Evolutionary conservation across 2,888 invertebrate genomes (phyloP), one percentile per base, ranked within the genome.

Genomic region (Mechanitis messenoides): DNA sequence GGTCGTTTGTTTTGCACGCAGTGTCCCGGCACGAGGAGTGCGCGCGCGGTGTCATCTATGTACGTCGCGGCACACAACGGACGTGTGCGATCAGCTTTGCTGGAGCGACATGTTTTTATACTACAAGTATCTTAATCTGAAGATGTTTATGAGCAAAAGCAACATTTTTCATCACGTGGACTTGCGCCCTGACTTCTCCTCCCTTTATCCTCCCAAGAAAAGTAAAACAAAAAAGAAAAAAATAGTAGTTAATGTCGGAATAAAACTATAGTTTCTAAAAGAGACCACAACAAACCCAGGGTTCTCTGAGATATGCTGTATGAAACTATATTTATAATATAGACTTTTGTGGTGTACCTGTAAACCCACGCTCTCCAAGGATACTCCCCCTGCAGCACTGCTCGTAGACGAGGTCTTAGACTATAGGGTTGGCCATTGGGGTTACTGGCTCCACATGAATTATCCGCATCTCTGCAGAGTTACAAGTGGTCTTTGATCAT

Each of bases 301-400:
- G 6, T 3, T 1, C 4, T 35, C 7, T 0, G 55, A 20, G 31
- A 55, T 59, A 3, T 53, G 33, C 35, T 6, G 31, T 9, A 55
- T 54, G 54, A 31, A 3, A 20, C 33, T 35, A 12, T 2, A 9
- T 31, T 42, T 42, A 9, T 1, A 42, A 9, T 9, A 42, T 42
- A 42, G 42, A 9, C 6, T 9, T 42, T 42, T 11, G 42, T 42
- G 42, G 42, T 55, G 50, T 57, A 72, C 72, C 58, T 62, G 58
- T 69, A 69, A 1, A 73, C 58, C 70, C 69, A 70, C 12, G 68
- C 70, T 20, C 67, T 60, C 72, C 72, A 73, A 0, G 73, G 73
- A 53, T 68, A 71, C 53, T 73, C 71, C 0, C 67, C 69, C 3
- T 58, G 59, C 6, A 73, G 58, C n/a, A 70, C 66, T 1, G 70